Evolutionary conservation across 1,140 invertebrate genomes (phyloP).

Genomic region (Drosophila eugracilis): DNA sequence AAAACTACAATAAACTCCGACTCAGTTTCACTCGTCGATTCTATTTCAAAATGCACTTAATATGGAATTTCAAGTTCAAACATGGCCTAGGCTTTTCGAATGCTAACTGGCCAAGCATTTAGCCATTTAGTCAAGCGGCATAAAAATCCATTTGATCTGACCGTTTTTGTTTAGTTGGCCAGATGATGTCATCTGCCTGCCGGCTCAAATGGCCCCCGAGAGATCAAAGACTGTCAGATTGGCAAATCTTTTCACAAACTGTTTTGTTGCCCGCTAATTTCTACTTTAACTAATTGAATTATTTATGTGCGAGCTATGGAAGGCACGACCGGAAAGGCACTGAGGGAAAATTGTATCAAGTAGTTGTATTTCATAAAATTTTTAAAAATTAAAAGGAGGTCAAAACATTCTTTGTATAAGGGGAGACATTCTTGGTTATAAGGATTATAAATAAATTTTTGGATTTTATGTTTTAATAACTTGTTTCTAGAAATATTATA

Average conservation of each 20-base stretch:
- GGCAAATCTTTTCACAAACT: slow-evolving; percentile 53
- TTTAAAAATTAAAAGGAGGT: too few relatives aligned
- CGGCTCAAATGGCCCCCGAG: slow-evolving; percentile 37
- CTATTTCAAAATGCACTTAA: slow-evolving; percentile 79
- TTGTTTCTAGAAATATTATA: too few relatives aligned
- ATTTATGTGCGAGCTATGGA: slow-evolving; percentile 37
- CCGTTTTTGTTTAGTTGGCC: slow-evolving; percentile 21
- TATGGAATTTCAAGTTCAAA: slow-evolving; percentile 80
- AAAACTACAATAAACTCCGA: slow-evolving; percentile 18
- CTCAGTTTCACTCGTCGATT: slow-evolving; percentile 44
- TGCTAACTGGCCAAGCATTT: slow-evolving; percentile 39
- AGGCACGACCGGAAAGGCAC: slow-evolving; percentile 27
- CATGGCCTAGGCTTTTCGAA: slow-evolving; percentile 23
- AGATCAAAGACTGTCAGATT: slow-evolving; percentile 60
- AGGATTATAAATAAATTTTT: too few relatives aligned
- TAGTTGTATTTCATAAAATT: too few relatives aligned
- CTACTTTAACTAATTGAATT: slow-evolving; percentile 56
- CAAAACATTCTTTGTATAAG: too few relatives aligned
- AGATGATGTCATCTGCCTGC: slow-evolving; percentile 57
- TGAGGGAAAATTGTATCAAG: not conserved
- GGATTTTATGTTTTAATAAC: too few relatives aligned
- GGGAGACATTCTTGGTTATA: too few relatives aligned
- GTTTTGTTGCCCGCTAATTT: slow-evolving; percentile 43
- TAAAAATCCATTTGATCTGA: slow-evolving; percentile 59
- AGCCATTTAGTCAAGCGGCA: slow-evolving; percentile 24